phyloP scores from a whole-genome alignment of 2,888 invertebrate genomes.

The Eilema caniola region DNA sequence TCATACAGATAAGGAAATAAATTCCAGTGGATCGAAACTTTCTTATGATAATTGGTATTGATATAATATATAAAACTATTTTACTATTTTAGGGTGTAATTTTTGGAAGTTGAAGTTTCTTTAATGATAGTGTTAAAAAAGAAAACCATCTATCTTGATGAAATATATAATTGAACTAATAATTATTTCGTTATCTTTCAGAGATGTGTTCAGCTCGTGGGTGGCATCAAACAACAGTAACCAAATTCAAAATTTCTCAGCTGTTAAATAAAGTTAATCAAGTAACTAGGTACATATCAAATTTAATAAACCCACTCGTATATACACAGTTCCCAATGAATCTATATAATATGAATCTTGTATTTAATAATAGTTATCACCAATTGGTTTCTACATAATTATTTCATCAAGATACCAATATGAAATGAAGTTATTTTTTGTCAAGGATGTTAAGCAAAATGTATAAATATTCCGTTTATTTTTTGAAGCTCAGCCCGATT shows the following conservation, averaged over 20 bases:
- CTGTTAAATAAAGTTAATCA: conserved; percentile 89
- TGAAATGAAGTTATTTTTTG: conserved; percentile 28
- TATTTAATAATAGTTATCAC: conserved; percentile 19
- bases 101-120: too few relatives aligned
- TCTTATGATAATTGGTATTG: too few relatives aligned
- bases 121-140: not conserved
- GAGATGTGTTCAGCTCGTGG: conserved; percentile 97
- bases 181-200: conserved; percentile 79
- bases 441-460: conserved; percentile 28
- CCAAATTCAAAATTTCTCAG: conserved; percentile 92
- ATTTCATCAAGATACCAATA: conserved; percentile 35
- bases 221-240: conserved; percentile 95
- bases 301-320: conserved; percentile 54
- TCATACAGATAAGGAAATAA: too few relatives aligned
- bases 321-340: conserved; percentile 41
- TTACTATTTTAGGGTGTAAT: too few relatives aligned
- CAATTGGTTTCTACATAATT: conserved; percentile 26
- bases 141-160: not conserved
- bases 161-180: not conserved
- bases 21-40: too few relatives aligned
- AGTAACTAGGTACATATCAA: conserved; percentile 67
- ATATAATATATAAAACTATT: too few relatives aligned
- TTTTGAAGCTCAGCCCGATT: conserved; percentile 23
- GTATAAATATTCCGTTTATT: conserved; percentile 22
- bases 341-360: conserved; percentile 33